Base-by-base conservation (phyloP, 2,113 vertebrate species). In the Hippocampus comes region DNA sequence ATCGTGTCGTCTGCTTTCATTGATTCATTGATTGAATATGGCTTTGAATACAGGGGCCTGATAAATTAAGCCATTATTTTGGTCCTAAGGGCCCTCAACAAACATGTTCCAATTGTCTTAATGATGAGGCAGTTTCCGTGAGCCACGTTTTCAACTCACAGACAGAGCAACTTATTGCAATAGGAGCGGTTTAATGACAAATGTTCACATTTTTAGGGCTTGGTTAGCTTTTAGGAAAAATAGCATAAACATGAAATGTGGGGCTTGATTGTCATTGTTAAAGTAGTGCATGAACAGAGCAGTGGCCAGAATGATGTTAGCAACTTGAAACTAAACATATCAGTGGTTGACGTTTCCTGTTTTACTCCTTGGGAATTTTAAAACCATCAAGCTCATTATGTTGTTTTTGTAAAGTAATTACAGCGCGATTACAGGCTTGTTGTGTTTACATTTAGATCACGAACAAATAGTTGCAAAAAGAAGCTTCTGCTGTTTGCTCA, bases 71-170 rank as follows among this genome's bases (percentile, higher is more conserved):
- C 14, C 18, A 10, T n/a, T 42, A n/a, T 34, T 51, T 68, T 82
- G 48, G 1, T 9, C 25, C 18, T 20, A 14, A 57, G 48, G 56
- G 59, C 25, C 38, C 60, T 18, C 1, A 11, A 9, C 68, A 9
- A 78, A 79, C 77, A 76, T 49, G 70, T 78, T 72, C 11, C 65
- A 1, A 4, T 5, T 48, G 25, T 25, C 8, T 63, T 20, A 38
- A 30, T 34, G 42, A 73, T 78, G 73, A 81, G 46, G 74, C 71
- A 76, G 51, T 61, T 74, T 63, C 76, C 59, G 72, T 75, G 12
- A 56, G 20, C 59, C 11, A 51, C 9, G 43, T 42, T 56, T 59
- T 67, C 9, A 30, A 57, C 41, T 25, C 17, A 12, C 12, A 17
- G 38, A 49, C 48, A 46, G 49, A 69, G 18, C 42, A 2, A 42